phyloP scores from a whole-genome alignment of 2,797 vertebrate genomes.

The Anniella stebbinsi region DNA sequence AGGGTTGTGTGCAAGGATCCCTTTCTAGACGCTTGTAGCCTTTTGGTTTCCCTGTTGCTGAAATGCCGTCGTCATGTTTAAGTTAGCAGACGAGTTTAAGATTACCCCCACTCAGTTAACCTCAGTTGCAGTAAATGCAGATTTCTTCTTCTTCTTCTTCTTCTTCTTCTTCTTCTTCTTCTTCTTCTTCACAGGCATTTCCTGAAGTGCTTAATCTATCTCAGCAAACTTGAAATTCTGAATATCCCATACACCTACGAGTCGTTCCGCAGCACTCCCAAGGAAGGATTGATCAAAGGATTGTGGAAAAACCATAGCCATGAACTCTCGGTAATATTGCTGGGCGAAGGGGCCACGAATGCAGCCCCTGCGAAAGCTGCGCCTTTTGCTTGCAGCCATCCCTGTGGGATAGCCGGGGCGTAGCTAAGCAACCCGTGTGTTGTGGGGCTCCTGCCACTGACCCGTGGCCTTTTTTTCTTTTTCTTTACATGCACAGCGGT shows the following conservation, averaged over 20 bases:
- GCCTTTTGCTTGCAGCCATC: not conserved
- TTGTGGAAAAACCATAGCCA: conserved; percentile 98
- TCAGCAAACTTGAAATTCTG: conserved; percentile 91
- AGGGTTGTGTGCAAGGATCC: no score
- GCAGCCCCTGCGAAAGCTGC: no score
- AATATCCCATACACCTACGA: conserved; percentile 94
- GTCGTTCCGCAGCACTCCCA: conserved; percentile 91
- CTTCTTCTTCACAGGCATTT: conserved; percentile 82
- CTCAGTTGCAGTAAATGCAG: not conserved
- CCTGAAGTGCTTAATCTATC: conserved; percentile 90
- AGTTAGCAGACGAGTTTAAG: not conserved
- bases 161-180: no score
- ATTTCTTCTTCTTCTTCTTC: conserved; percentile 42
- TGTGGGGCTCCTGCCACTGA: not conserved
- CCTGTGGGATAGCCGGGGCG: no score
- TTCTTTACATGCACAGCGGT: not conserved
- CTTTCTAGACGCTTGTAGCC: not conserved
- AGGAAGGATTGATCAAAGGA: conserved; percentile 96
- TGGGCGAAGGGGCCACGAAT: not conserved
- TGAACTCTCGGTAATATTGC: conserved; percentile 86
- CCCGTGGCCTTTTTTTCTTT: not conserved
- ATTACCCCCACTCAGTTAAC: no score
- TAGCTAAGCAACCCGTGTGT: not conserved
- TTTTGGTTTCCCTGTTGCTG: not conserved
- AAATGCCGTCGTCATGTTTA: not conserved